These are phyloP conservation scores for Bujurquina vittata DNA, from an alignment of 2,113 vertebrate genomes.

Conservation along the genomic window DNA sequence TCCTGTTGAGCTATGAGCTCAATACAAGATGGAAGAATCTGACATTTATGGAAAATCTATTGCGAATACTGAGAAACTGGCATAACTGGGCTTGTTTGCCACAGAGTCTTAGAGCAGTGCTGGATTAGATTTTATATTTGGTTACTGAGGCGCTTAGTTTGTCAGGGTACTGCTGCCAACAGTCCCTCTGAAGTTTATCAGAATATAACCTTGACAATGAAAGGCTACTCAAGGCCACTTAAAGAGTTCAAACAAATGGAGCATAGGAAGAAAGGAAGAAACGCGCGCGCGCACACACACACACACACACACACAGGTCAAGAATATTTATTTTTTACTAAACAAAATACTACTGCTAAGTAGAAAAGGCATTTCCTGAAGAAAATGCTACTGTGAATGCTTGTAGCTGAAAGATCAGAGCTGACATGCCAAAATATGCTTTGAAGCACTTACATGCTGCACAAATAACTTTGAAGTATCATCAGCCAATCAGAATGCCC, in stretches of 20 bases:
- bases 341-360: neutral
- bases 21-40: neutral
- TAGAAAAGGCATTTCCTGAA: too few relatives aligned
- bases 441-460: too few relatives aligned
- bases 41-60: neutral
- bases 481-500: too few relatives aligned
- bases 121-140: neutral
- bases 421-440: too few relatives aligned
- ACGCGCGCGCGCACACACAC: too few relatives aligned
- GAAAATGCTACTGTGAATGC: too few relatives aligned
- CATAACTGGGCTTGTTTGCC: neutral
- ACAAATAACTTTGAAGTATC: too few relatives aligned
- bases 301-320: neutral
- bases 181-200: conserved; percentile 27
- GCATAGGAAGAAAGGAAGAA: neutral
- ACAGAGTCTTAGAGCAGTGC: too few relatives aligned
- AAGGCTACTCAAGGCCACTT: neutral
- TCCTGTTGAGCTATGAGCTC: neutral
- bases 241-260: neutral
- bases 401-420: too few relatives aligned
- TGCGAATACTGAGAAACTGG: neutral
- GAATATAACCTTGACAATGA: conserved; percentile 44
- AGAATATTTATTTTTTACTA: neutral
- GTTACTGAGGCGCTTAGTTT: neutral
- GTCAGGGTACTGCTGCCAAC: conserved; percentile 1